A percentile compares a stretch with the other conserved stretches of the same genome.
Conservation (phyloP, 37 sponge, comb jelly and placozoan species). For the Aphrocallistes beatrix region DNA sequence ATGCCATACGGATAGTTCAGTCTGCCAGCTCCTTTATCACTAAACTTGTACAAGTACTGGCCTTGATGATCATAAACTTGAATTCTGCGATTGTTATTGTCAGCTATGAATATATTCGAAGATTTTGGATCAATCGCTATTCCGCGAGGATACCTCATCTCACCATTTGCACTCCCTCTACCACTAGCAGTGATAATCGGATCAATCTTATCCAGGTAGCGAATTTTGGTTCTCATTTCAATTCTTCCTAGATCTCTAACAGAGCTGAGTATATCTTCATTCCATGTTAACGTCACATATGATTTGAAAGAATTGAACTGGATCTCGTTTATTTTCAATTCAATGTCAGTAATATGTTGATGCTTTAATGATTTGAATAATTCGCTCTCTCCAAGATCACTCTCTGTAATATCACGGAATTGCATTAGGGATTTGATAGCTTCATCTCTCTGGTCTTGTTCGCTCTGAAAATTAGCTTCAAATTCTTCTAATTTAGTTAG, state of each 20-base stretch:
- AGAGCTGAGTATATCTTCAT: background rate
- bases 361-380: background rate
- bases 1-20: background rate
- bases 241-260: background rate
- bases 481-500: background rate
- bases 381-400: background rate
- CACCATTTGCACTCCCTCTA: background rate
- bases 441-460: background rate
- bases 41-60: background rate
- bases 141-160: background rate
- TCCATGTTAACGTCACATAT: background rate
- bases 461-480: background rate
- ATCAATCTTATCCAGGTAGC: background rate
- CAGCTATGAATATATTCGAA: background rate
- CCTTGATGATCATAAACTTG: background rate
- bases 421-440: background rate
- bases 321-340: background rate
- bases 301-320: background rate
- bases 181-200: background rate
- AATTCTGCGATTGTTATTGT: background rate
- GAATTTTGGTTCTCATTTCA: background rate
- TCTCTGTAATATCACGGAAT: background rate
- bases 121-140: background rate
- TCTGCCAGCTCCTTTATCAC: background rate
- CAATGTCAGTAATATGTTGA: background rate